phyloP scores from a whole-genome alignment of 2,888 invertebrate species.

The Thymelicus sylvestris region DNA sequence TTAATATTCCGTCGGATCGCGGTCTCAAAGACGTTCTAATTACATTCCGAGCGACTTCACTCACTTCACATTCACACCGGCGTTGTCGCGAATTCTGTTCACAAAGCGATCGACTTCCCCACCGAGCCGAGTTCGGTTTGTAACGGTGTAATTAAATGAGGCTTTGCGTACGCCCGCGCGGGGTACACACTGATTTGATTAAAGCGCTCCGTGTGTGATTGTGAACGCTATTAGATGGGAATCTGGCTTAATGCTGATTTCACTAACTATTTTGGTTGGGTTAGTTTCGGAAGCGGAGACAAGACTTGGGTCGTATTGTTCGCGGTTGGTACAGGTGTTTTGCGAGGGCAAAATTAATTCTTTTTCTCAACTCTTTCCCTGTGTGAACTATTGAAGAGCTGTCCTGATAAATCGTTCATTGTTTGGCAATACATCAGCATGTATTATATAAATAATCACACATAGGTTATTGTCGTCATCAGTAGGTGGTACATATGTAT shows the following conservation, averaged over 20 bases:
- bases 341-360: no score
- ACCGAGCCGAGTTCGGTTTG: conserved; percentile 1
- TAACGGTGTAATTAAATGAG: conserved; percentile 19
- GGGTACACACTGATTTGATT: conserved; percentile 12
- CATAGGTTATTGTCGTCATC: no score
- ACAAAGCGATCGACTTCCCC: conserved; percentile 15
- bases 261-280: conserved; percentile 7
- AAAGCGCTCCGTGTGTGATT: conserved; percentile 10
- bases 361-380: no score
- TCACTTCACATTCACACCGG: conserved; percentile 18
- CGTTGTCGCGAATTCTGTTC: conserved; percentile 14
- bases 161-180: conserved; percentile 10
- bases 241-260: conserved; percentile 6
- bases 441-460: no score
- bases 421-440: no score
- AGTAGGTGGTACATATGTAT: no score
- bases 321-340: not conserved
- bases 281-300: not conserved
- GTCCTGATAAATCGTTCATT: no score
- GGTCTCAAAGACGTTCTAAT: conserved; percentile 11
- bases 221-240: conserved; percentile 7
- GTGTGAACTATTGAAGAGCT: no score
- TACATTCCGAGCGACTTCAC: conserved; percentile 18
- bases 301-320: not conserved
- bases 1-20: conserved; percentile 14